A percentile compares a stretch with the other conserved stretches of the same genome.
Evolutionary conservation across 2,888 invertebrate species (phyloP).

Genomic region (Athetis lepigone): DNA sequence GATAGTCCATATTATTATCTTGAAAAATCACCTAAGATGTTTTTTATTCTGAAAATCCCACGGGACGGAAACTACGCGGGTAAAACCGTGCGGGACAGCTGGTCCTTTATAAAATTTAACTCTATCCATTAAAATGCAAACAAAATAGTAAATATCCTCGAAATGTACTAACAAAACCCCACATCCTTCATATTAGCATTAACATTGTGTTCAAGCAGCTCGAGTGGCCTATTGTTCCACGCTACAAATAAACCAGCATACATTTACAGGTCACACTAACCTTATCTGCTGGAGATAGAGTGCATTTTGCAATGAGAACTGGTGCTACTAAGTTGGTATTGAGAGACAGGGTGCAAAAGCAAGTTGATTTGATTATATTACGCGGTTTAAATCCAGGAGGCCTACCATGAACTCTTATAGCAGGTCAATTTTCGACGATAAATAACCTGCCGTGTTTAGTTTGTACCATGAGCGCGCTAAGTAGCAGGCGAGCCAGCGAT

Average conservation of each 20-base stretch:
- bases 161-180: conserved; percentile 68
- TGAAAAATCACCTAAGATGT: too few species aligned
- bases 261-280: conserved; percentile 20
- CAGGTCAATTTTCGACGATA: too few species aligned
- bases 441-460: too few species aligned
- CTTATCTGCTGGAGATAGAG: conserved; percentile 47
- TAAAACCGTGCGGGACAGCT: too few species aligned
- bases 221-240: conserved; percentile 80
- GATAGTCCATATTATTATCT: too few species aligned
- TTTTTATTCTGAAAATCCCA: too few species aligned
- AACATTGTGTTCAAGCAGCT: conserved; percentile 77
- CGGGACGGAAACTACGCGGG: too few species aligned
- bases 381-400: conserved; percentile 76
- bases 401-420: too few species aligned
- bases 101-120: background rate
- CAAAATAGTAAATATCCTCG: conserved; percentile 56
- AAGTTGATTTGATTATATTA: conserved; percentile 81
- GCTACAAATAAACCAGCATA: conserved; percentile 63
- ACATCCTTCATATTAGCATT: conserved; percentile 80
- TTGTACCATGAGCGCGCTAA: too few species aligned
- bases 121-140: conserved; percentile 19
- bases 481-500: too few species aligned
- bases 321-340: conserved; percentile 38
- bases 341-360: conserved; percentile 70
- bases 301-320: conserved; percentile 48